Evolutionary conservation across 1,140 invertebrate species (phyloP).

Genomic region (Uloborus diversus): DNA sequence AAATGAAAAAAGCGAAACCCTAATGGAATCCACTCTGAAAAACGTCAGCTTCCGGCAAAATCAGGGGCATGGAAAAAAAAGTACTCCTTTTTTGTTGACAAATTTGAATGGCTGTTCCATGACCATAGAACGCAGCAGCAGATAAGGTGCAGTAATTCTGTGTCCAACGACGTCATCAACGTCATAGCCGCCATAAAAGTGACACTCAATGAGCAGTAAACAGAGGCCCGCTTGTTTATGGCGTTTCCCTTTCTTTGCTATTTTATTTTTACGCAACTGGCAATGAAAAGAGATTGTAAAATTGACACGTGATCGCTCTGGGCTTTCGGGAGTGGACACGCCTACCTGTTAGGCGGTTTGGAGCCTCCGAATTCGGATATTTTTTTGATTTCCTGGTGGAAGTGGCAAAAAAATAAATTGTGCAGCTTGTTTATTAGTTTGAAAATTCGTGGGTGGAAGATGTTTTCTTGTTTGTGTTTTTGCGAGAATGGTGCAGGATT

Average conservation of each 20-base stretch:
- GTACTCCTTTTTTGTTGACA: not conserved
- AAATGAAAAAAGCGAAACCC: too few relatives aligned
- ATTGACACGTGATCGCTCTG: slow-evolving; percentile 18
- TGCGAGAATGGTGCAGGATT: too few relatives aligned
- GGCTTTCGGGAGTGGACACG: not conserved
- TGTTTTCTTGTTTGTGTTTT: too few relatives aligned
- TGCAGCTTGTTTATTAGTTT: too few relatives aligned
- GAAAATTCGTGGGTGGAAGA: too few relatives aligned
- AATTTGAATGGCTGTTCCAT: slow-evolving; percentile 36
- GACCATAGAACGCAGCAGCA: not conserved
- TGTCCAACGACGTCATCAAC: slow-evolving; percentile 47
- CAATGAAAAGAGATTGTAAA: slow-evolving; percentile 35
- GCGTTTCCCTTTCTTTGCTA: not conserved
- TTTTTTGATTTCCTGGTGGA: not conserved
- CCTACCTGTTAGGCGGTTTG: too few relatives aligned
- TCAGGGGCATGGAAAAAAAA: not conserved
- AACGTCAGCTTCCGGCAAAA: not conserved
- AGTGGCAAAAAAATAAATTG: not conserved
- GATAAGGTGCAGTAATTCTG: slow-evolving; percentile 26
- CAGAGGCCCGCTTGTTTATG: slow-evolving; percentile 37
- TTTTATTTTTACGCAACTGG: slow-evolving; percentile 9
- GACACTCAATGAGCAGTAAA: slow-evolving; percentile 29
- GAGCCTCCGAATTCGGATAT: not conserved
- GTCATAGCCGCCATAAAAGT: slow-evolving; percentile 41
- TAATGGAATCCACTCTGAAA: too few relatives aligned